Evolutionary conservation across 1,140 invertebrate genomes (phyloP).

Genomic region (Drosophila ogumai): DNA sequence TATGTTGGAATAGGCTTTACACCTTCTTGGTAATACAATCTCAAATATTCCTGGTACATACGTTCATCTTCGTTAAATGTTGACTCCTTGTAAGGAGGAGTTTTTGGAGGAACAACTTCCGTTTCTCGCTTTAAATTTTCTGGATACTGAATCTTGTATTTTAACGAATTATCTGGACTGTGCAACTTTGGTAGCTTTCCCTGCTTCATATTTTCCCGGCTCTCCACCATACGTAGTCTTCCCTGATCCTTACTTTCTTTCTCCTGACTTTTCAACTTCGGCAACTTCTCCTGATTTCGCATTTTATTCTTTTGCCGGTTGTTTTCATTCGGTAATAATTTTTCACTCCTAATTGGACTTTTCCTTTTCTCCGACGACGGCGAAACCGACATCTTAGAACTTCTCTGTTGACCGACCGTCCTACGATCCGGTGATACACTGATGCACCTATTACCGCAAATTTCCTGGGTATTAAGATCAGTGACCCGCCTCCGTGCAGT

Average conservation of each 20-base stretch:
- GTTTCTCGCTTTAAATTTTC: background rate
- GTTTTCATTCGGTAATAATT: background rate
- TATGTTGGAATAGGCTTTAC: constrained; percentile 2
- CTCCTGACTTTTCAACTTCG: background rate
- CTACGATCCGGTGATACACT: background rate
- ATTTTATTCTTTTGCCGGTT: background rate
- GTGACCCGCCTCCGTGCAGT: constrained; percentile 1
- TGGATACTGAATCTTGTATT: background rate
- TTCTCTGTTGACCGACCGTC: background rate
- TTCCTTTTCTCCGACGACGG: background rate
- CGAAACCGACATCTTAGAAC: background rate
- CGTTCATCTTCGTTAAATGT: background rate
- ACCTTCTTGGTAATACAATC: background rate
- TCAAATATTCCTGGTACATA: constrained; percentile 9
- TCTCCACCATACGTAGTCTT: background rate
- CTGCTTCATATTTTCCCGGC: background rate
- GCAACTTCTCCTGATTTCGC: background rate
- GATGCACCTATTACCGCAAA: constrained; percentile 1
- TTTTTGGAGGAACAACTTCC: background rate
- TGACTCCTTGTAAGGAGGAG: background rate
- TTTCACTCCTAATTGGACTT: background rate
- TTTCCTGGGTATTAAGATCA: constrained; percentile 40
- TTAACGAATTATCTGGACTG: background rate
- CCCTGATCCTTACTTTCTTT: background rate
- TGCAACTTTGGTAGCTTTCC: background rate